A percentile compares a stretch with the other conserved stretches of the same genome.
Conservation (phyloP, 2,113 vertebrate genomes). For the Climacteris rufus region DNA sequence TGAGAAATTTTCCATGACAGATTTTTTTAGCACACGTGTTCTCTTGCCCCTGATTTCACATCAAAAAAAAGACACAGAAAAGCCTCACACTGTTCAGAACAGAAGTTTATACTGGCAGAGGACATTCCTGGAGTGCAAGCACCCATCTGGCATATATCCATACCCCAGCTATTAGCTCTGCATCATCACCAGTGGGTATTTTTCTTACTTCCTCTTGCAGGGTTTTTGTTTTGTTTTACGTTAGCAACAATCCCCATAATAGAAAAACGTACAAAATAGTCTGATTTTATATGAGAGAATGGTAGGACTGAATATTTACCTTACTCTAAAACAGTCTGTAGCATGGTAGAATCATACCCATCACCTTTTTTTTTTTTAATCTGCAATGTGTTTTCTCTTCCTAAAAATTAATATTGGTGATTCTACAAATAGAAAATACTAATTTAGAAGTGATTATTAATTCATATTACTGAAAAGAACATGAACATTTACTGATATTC, state of each 20-base stretch:
- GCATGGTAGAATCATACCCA: not conserved
- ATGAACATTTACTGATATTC: not conserved
- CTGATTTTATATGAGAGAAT: not conserved
- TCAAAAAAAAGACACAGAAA: not conserved
- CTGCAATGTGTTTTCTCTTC: not conserved
- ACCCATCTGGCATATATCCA: not conserved
- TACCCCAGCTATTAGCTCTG: not conserved
- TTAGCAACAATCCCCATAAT: not conserved
- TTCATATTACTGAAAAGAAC: constrained; percentile 26
- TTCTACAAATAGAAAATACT: constrained; percentile 22
- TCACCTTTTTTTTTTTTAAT: not conserved
- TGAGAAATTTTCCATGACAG: not conserved
- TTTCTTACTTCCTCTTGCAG: not conserved
- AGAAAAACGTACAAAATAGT: not conserved
- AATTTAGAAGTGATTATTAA: constrained; percentile 1
- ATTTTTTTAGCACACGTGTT: not conserved
- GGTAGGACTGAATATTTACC: not conserved
- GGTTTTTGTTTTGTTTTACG: not conserved
- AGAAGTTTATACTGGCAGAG: constrained; percentile 34
- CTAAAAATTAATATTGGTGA: constrained; percentile 4
- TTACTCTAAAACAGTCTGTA: not conserved
- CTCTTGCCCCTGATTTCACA: not conserved
- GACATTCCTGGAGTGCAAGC: constrained; percentile 48
- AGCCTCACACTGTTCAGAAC: not conserved
- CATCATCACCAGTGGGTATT: not conserved